Conservation (phyloP, 2,113 vertebrate genomes). For the Pelvicachromis taeniatus region DNA sequence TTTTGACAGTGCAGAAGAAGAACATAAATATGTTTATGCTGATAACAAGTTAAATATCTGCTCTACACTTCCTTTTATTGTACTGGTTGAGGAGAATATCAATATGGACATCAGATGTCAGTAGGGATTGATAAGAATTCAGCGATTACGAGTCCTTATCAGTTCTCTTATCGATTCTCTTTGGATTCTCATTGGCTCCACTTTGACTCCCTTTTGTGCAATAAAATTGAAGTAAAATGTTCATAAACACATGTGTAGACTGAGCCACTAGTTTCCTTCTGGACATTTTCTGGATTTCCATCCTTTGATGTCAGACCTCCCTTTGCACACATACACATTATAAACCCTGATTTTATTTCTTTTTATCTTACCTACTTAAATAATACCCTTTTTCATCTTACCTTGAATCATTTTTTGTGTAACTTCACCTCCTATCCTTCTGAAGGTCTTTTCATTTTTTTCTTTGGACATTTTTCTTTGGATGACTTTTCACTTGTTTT, state of each 20-base stretch:
- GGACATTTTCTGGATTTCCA: background rate
- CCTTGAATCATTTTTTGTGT: background rate
- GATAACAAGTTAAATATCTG: background rate
- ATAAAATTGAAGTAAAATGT: background rate
- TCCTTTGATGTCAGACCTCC: background rate
- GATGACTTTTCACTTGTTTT: background rate
- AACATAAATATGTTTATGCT: background rate
- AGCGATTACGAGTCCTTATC: too few species aligned
- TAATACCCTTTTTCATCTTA: background rate
- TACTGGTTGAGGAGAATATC: background rate
- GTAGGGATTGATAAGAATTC: too few species aligned
- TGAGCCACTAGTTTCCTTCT: background rate
- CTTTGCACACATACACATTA: background rate
- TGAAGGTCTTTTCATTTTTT: background rate
- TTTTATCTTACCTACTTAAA: background rate
- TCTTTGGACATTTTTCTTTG: background rate
- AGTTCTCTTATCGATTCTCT: too few species aligned
- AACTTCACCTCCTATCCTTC: background rate
- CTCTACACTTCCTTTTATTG: background rate
- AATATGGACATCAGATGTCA: background rate
- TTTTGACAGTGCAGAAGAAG: background rate
- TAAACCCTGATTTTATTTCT: background rate
- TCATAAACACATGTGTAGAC: background rate
- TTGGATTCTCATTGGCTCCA: too few species aligned
- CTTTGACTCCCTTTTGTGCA: too few species aligned